Evolutionary conservation across 2,888 invertebrate species (phyloP), one percentile per base, ranked within the genome.

Genomic region (Cyclophora albipunctata): DNA sequence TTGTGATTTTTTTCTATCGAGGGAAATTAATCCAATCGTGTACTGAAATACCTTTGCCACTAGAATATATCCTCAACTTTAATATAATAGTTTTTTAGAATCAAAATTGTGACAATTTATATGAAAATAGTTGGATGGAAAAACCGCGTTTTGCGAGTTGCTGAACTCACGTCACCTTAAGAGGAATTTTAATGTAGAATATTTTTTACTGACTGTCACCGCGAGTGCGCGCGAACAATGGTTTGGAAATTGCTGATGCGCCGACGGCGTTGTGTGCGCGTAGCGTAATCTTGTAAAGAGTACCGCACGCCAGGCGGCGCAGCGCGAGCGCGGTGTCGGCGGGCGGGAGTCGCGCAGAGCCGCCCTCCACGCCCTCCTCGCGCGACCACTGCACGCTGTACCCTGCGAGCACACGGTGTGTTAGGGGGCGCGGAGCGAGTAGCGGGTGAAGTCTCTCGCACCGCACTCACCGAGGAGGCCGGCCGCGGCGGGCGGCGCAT

Each of bases 251-350:
- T 51, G 90, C 90, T 49, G 94, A 93, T 35, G 89, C 89, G 3
- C 94, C 95, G 33, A 92, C 91, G 34, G 90, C 86, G 79, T 93
- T 94, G 67, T 91, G 91, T 37, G 94, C 93, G 42, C 91, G 90
- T 64, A 94, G 75, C 64, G 91, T 90, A 49, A 94, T 90, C 63
- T 91, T 87, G 75, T 94, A 94, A 3, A 81, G 80, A 33, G 93
- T 92, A 47, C 95, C 95, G 78, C 95, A 95, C 67, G 90, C 90
- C 46, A 95, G 87, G 49, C 91, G 91, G 46, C 91, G 89, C 56
- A 93, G 90, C 90, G 69, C 88, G 90, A 61, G 90, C 86, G 50
- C 54, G 46, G 63, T 49, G 57, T 64, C 71, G 41, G 58, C 66
- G 46, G 62, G 60, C 46, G 65, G 59, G 58, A 63, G 54, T 34